phyloP scores from a whole-genome alignment of 2,113 vertebrate genomes.

The Chloropsis cyanopogon region DNA sequence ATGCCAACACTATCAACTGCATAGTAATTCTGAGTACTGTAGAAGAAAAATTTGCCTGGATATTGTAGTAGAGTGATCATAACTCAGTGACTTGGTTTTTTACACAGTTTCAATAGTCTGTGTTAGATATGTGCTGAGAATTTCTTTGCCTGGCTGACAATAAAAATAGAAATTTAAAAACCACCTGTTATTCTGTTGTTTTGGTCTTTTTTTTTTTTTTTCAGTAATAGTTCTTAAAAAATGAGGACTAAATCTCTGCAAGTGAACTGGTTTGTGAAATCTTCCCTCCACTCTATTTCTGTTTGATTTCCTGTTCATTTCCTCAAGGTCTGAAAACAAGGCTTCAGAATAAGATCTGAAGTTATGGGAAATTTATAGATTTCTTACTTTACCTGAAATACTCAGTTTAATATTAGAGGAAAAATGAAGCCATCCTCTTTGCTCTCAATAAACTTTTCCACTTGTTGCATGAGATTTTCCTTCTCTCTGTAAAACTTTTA shows the following conservation, averaged over 20 bases:
- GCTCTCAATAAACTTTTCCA: background rate
- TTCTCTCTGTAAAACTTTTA: background rate
- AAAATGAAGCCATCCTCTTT: background rate
- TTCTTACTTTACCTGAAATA: background rate
- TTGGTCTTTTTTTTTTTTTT: background rate
- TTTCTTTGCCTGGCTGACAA: constrained; percentile 15
- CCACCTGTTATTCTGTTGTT: background rate
- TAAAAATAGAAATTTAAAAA: constrained; percentile 15
- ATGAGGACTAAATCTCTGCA: background rate
- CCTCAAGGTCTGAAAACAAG: background rate
- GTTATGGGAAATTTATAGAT: background rate
- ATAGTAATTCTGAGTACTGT: background rate
- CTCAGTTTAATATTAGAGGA: background rate
- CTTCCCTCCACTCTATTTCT: background rate
- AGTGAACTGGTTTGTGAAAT: background rate
- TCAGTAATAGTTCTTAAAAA: background rate
- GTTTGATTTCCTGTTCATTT: background rate
- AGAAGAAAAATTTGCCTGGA: background rate
- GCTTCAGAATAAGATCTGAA: background rate
- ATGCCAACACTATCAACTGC: background rate
- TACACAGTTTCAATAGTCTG: background rate
- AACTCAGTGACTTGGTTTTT: background rate
- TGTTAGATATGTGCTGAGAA: background rate
- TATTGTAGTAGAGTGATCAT: background rate
- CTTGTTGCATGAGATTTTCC: background rate